Conservation (phyloP, 1,140 invertebrate genomes). For the Panonychus citri region DNA sequence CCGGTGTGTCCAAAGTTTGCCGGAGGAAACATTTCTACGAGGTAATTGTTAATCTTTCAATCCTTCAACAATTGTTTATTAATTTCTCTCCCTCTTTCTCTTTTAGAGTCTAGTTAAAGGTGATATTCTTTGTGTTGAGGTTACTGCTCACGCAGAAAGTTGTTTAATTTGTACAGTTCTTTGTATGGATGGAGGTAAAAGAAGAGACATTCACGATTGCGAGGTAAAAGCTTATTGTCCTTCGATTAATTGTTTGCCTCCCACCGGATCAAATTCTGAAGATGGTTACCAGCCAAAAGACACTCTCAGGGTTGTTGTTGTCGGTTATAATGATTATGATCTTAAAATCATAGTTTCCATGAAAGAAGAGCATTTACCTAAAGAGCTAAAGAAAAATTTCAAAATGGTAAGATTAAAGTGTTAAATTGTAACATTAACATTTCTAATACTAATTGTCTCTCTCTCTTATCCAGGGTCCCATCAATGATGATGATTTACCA, state of each 20-base stretch:
- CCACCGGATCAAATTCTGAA: too few relatives aligned
- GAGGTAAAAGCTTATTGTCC: conserved; percentile 40
- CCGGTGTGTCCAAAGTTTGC: conserved; percentile 40
- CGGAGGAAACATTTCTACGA: conserved; percentile 50
- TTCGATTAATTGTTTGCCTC: background rate
- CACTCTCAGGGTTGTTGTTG: conserved; percentile 4
- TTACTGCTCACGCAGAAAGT: conserved; percentile 21
- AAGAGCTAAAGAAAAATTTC: conserved; percentile 47
- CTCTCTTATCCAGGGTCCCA: background rate
- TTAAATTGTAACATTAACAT: conserved; percentile 13
- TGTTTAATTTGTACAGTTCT: conserved; percentile 56
- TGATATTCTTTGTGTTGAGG: too few relatives aligned
- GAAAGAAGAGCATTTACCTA: conserved; percentile 45
- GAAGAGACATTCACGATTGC: conserved; percentile 53
- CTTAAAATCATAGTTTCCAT: conserved; percentile 47
- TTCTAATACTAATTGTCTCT: conserved; percentile 11
- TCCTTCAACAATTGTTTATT: too few relatives aligned
- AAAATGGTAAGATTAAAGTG: conserved; percentile 19
- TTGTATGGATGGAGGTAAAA: conserved; percentile 48
- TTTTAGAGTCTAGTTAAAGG: too few relatives aligned
- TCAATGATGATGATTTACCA: background rate
- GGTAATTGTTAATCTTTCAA: conserved; percentile 28
- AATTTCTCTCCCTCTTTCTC: too few relatives aligned
- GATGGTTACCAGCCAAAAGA: too few relatives aligned
- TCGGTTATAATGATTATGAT: conserved; percentile 38